Evolutionary conservation across 1,140 invertebrate species (phyloP).

Genomic region (Sycobia sp.): DNA sequence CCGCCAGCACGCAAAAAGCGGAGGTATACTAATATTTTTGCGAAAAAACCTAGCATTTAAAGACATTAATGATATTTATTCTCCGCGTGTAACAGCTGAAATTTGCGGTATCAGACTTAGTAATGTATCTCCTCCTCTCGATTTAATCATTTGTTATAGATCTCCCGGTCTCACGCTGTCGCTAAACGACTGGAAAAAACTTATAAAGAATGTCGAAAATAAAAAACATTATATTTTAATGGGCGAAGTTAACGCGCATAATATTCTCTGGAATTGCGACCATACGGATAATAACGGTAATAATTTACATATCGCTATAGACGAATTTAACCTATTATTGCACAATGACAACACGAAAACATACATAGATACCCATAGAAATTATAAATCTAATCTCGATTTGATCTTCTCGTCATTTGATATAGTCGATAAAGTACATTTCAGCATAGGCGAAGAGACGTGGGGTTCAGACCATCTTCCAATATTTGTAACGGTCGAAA

Average conservation of each 20-base stretch:
- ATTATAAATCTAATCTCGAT: slow-evolving; percentile 10
- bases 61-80: too few relatives aligned
- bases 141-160: too few relatives aligned
- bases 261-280: neutral
- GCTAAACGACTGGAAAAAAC: too few relatives aligned
- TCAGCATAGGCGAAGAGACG: slow-evolving; percentile 40
- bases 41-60: too few relatives aligned
- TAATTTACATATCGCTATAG: neutral
- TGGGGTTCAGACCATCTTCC: slow-evolving; percentile 47
- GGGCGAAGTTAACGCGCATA: neutral
- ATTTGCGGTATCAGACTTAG: too few relatives aligned
- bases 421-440: slow-evolving; percentile 39
- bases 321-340: neutral
- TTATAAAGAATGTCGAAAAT: too few relatives aligned
- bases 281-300: neutral
- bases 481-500: slow-evolving; percentile 39
- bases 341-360: neutral
- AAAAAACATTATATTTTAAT: neutral
- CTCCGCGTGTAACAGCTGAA: too few relatives aligned
- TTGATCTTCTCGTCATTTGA: slow-evolving; percentile 34
- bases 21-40: too few relatives aligned
- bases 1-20: too few relatives aligned
- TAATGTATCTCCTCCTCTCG: too few relatives aligned
- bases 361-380: neutral
- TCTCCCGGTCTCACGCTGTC: too few relatives aligned